Percentiles rank a stretch among this genome's conserved stretches.
phyloP scores from a whole-genome alignment of 2,888 invertebrate species.

The Mythimna loreyi region DNA sequence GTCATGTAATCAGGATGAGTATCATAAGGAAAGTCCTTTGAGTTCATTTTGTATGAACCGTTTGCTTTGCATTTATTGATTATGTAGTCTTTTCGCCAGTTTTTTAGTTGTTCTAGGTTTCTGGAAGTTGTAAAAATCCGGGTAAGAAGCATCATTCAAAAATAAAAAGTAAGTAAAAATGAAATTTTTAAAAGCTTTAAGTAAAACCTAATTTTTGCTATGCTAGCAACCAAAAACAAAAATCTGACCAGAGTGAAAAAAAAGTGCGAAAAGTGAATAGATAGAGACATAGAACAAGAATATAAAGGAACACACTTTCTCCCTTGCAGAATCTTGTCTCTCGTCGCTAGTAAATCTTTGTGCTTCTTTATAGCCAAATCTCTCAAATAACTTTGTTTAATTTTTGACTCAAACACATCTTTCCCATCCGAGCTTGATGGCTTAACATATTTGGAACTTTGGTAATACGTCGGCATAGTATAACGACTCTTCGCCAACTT shows the following conservation, averaged over 20 bases:
- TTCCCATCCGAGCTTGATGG: slow-evolving; percentile 68
- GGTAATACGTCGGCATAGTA: slow-evolving; percentile 81
- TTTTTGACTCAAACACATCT: slow-evolving; percentile 74
- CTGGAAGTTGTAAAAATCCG: slow-evolving; percentile 65
- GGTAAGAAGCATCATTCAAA: too few relatives aligned
- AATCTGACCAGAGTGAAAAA: slow-evolving; percentile 13
- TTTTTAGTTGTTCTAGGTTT: slow-evolving; percentile 83
- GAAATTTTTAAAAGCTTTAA: background rate
- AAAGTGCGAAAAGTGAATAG: background rate
- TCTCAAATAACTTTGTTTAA: slow-evolving; percentile 82
- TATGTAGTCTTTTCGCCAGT: slow-evolving; percentile 89
- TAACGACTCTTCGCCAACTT: slow-evolving; percentile 82
- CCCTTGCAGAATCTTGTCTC: slow-evolving; percentile 91
- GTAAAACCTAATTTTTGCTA: background rate
- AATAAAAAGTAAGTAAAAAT: background rate
- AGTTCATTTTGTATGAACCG: slow-evolving; percentile 70
- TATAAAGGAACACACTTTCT: slow-evolving; percentile 87
- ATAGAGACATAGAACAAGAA: slow-evolving; percentile 1
- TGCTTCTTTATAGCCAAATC: slow-evolving; percentile 90
- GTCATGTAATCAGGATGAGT: slow-evolving; percentile 90
- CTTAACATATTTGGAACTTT: slow-evolving; percentile 84
- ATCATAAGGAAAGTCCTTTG: slow-evolving; percentile 87
- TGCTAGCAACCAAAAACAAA: slow-evolving; percentile 53
- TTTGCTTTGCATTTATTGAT: slow-evolving; percentile 69
- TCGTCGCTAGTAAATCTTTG: slow-evolving; percentile 88